phyloP scores from a whole-genome alignment of 2,888 invertebrate species.

The Meliscaeva auricollis region DNA sequence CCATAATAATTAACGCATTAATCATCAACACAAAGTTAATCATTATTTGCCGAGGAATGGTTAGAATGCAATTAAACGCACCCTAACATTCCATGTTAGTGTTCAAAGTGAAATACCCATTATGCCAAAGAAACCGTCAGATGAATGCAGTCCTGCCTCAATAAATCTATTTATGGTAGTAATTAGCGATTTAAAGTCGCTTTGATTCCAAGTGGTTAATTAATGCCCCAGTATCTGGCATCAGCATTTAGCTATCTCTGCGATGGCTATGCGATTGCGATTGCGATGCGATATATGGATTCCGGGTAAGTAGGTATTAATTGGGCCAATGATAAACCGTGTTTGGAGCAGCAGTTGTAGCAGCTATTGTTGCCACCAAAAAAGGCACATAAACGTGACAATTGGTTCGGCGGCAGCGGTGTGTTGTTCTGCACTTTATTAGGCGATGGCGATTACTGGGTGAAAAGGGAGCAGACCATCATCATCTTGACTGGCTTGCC shows the following conservation, averaged over 20 bases:
- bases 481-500: neutral
- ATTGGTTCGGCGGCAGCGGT: conserved; percentile 26
- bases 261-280: neutral
- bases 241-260: neutral
- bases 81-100: conserved; percentile 63
- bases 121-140: conserved; percentile 49
- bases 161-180: conserved; percentile 71
- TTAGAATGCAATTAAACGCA: conserved; percentile 72
- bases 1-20: conserved; percentile 36
- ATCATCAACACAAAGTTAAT: conserved; percentile 50
- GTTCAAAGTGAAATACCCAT: conserved; percentile 49
- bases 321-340: conserved; percentile 70
- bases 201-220: conserved; percentile 69
- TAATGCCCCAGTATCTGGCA: conserved; percentile 57
- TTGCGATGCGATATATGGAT: conserved; percentile 29
- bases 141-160: conserved; percentile 71
- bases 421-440: conserved; percentile 36
- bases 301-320: conserved; percentile 72
- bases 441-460: conserved; percentile 38
- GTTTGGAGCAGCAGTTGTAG: conserved; percentile 62
- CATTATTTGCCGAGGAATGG: conserved; percentile 49
- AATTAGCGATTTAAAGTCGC: conserved; percentile 71
- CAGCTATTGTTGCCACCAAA: conserved; percentile 67
- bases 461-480: conserved; percentile 6
- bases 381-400: conserved; percentile 69